Conservation (phyloP, 2,113 vertebrate species). For the Pachyramphus minor region DNA sequence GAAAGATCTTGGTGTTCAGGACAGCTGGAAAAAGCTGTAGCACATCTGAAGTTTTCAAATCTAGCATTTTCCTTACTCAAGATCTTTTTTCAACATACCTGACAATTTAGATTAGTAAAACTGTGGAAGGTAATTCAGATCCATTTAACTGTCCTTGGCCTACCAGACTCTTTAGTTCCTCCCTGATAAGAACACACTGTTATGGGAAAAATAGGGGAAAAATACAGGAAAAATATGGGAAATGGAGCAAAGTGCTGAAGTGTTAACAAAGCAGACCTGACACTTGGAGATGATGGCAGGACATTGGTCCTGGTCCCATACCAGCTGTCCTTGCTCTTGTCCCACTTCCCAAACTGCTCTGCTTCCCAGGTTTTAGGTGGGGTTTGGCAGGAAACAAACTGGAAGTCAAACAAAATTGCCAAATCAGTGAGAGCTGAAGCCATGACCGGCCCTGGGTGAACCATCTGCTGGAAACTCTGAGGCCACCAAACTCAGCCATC, state of each 20-base stretch:
- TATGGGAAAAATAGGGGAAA: neutral
- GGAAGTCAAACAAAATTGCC: neutral
- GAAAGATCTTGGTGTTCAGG: neutral
- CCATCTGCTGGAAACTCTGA: neutral
- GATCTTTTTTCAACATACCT: neutral
- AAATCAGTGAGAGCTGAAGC: neutral
- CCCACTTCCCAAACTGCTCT: neutral
- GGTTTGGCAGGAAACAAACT: neutral
- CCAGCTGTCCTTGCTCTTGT: neutral
- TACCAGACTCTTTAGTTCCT: neutral
- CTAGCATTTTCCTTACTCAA: neutral
- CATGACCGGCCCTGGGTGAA: fast-evolving
- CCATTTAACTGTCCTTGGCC: neutral
- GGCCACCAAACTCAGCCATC: neutral
- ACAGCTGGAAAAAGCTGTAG: neutral
- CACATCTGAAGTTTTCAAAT: neutral
- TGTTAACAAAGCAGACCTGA: neutral
- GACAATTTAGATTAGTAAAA: neutral
- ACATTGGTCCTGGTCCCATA: neutral
- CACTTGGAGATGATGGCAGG: neutral
- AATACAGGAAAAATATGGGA: neutral
- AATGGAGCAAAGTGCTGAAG: neutral
- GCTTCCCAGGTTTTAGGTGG: neutral
- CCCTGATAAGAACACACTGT: neutral
- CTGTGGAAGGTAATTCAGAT: neutral